These are phyloP conservation scores for Tetragonula clypearis DNA, from an alignment of 1,140 invertebrate genomes.

Conservation along the genomic window DNA sequence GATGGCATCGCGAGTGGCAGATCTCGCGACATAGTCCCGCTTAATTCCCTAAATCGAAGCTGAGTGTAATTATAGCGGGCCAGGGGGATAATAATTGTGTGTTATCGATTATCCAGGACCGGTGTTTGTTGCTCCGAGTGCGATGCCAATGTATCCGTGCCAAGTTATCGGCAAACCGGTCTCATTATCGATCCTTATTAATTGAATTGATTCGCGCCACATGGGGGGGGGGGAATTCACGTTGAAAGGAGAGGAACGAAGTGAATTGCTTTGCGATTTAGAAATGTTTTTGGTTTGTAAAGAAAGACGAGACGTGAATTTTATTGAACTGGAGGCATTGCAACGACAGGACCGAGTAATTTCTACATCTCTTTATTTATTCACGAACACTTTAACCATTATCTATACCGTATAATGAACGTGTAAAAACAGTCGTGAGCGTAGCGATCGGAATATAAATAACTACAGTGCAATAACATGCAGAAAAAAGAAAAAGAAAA, in stretches of 20 bases:
- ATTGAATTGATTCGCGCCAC: slow-evolving; percentile 32
- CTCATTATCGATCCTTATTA: slow-evolving; percentile 48
- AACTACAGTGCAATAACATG: too few species aligned
- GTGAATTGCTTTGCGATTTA: neutral
- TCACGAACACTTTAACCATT: too few species aligned
- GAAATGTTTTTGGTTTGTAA: neutral
- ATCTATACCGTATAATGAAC: too few species aligned
- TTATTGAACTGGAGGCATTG: neutral
- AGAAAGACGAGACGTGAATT: neutral
- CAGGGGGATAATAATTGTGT: slow-evolving; percentile 37
- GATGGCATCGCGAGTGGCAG: neutral
- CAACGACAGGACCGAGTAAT: neutral
- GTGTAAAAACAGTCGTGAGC: too few species aligned
- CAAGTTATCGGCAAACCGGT: slow-evolving; percentile 34
- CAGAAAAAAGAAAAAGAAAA: too few species aligned
- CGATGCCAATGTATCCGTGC: slow-evolving; percentile 13
- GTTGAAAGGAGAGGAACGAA: neutral
- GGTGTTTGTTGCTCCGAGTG: slow-evolving; percentile 4
- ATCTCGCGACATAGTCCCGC: neutral
- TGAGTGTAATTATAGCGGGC: slow-evolving; percentile 35
- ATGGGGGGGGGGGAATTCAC: neutral
- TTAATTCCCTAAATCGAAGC: slow-evolving; percentile 38
- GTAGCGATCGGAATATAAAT: too few species aligned
- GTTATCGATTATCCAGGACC: slow-evolving; percentile 30
- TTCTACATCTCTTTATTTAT: too few species aligned